Percentiles rank a stretch among this genome's conserved stretches.
These are phyloP conservation scores for Keiferia lycopersicella DNA, from an alignment of 2,888 invertebrate genomes.

Conservation along the genomic window DNA sequence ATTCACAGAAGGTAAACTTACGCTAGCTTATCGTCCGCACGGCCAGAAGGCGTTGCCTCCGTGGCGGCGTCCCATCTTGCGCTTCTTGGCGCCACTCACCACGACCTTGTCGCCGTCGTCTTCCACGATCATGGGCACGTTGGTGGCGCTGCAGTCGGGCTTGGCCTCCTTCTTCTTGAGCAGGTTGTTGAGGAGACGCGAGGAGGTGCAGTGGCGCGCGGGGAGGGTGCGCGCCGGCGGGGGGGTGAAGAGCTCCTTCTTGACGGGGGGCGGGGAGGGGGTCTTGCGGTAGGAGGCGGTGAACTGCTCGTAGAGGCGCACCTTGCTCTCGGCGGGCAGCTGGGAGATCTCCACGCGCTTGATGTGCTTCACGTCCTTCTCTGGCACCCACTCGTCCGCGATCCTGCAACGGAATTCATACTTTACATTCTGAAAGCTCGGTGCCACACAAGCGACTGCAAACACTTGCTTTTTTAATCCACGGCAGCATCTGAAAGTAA, in stretches of 20 bases:
- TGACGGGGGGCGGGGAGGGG: constrained; percentile 40
- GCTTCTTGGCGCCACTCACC: constrained; percentile 68
- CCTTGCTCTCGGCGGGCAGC: constrained; percentile 75
- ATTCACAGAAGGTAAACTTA: neutral
- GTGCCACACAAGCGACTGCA: constrained; percentile 74
- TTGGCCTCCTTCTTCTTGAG: constrained; percentile 49
- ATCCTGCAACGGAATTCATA: constrained; percentile 79
- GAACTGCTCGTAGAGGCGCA: constrained; percentile 77
- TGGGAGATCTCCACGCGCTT: constrained; percentile 82
- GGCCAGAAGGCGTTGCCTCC: constrained; percentile 75
- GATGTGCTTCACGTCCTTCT: constrained; percentile 84
- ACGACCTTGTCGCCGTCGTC: constrained; percentile 41
- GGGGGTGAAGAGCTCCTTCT: constrained; percentile 31
- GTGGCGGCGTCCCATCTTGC: constrained; percentile 68
- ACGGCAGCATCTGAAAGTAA: constrained; percentile 40
- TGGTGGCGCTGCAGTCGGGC: constrained; percentile 44
- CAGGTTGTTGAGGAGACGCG: constrained; percentile 59
- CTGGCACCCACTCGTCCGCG: constrained; percentile 93
- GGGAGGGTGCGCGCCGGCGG: constrained; percentile 40
- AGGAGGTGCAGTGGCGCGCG: constrained; percentile 60
- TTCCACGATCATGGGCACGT: constrained; percentile 43
- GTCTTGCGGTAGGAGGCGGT: constrained; percentile 60
- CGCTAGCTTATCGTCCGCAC: constrained; percentile 63
- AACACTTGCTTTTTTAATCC: constrained; percentile 51
- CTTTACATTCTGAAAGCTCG: neutral